Evolutionary conservation across 2,797 vertebrate genomes (phyloP).

Genomic region (Chrosomus eos): DNA sequence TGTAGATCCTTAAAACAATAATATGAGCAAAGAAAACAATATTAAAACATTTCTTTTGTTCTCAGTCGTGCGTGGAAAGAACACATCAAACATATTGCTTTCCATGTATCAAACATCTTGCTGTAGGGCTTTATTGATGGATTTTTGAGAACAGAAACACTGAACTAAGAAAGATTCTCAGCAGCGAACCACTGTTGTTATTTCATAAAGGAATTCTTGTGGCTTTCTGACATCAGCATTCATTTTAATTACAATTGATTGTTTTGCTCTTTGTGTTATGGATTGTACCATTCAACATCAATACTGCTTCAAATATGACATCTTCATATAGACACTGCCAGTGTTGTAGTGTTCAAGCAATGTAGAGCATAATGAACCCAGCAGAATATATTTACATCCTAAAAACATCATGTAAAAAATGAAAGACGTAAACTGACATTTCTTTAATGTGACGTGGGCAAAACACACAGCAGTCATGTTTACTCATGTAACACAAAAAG

Average conservation of each 20-base stretch:
- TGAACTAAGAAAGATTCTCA: constrained; percentile 43
- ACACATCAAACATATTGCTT: neutral
- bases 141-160: constrained; percentile 35
- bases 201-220: neutral
- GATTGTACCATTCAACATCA: constrained; percentile 13
- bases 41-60: constrained; percentile 34
- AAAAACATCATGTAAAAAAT: constrained; percentile 24
- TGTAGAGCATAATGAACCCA: neutral
- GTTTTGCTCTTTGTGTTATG: constrained; percentile 16
- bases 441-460: neutral
- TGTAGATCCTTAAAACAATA: neutral
- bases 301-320: neutral
- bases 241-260: constrained; percentile 28
- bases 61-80: constrained; percentile 12
- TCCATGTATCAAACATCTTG: neutral
- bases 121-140: constrained; percentile 35
- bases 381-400: neutral
- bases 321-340: constrained; percentile 12
- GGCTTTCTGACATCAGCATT: constrained; percentile 20
- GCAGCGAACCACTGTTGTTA: neutral
- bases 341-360: neutral
- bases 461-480: constrained; percentile 33
- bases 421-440: constrained; percentile 7
- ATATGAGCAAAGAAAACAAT: constrained; percentile 30
- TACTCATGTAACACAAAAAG: constrained; percentile 35